Conservation (phyloP, 1,140 invertebrate species). For the Ips nitidus region DNA sequence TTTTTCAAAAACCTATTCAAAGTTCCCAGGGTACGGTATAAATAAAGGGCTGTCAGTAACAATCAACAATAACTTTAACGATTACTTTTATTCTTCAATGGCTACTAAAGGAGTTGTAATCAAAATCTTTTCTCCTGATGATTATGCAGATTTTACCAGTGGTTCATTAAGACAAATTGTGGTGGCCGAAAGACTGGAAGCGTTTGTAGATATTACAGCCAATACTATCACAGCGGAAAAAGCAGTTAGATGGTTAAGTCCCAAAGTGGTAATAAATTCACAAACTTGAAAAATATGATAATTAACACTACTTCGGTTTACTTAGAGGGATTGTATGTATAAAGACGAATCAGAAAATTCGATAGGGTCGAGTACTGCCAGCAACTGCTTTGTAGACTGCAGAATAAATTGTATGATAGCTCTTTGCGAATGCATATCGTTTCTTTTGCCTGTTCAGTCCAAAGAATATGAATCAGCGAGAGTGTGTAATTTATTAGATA, state of each 20-base stretch:
- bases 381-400: constrained; percentile 61
- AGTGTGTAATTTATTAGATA: constrained; percentile 52
- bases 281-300: not conserved
- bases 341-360: constrained; percentile 51
- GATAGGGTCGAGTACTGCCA: constrained; percentile 57
- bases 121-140: constrained; percentile 42
- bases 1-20: not conserved
- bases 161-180: constrained; percentile 45
- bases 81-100: constrained; percentile 37
- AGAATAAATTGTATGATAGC: constrained; percentile 53
- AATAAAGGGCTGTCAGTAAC: constrained; percentile 28
- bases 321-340: constrained; percentile 59
- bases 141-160: constrained; percentile 53
- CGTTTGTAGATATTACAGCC: constrained; percentile 37
- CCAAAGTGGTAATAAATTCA: not conserved
- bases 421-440: constrained; percentile 59
- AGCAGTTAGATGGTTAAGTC: not conserved
- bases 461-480: constrained; percentile 9
- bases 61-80: constrained; percentile 30
- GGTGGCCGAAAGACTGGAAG: constrained; percentile 25
- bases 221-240: constrained; percentile 3
- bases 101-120: constrained; percentile 30
- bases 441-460: constrained; percentile 44
- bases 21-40: constrained; percentile 13
- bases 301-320: not conserved